Base-by-base conservation (phyloP, 1,140 invertebrate genomes). In the Glomeris maerens region DNA sequence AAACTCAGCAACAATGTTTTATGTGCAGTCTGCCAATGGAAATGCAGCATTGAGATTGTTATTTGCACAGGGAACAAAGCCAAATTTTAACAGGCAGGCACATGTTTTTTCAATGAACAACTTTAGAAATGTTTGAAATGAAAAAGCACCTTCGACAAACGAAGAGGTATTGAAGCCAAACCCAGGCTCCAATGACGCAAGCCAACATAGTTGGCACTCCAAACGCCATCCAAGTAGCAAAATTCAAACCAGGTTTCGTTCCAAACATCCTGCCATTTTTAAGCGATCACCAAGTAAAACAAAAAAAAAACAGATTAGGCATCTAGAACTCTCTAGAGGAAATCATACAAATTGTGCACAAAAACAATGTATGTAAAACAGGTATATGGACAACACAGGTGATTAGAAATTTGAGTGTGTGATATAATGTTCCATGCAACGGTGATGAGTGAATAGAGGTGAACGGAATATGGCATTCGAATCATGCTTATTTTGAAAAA, bases 31-130 rank as follows among this genome's bases (percentile, higher is more conserved):
- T 21, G 64, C 2, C 41, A 60, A 50, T 45, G 54, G 67, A 26
- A 80, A 74, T 14, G 74, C 63, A 59, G 71, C 64, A 56, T 75
- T 81, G 44, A 78, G 69, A 74, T 87, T 80, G 74, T 83, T 88
- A 50, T 73, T 75, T 49, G 79, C 75, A 64, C 87, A 88, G 62
- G 82, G 82, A 47, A 84, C 23, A 13, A 45, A 45, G 2, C 29
- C 23, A n/a, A 20, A n/a, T n/a, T 26, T 17, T 17, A 20, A 20
- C 17, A 26, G 17, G 23, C 25, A n/a, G 17, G 41, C 25, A 21
- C 5, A 5, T 7, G 20, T 42, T 17, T 42, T 42, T 42, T 44
- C 27, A 57, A 56, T n/a, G 23, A 53, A 5, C 20, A 31, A 13
- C 27, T 38, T 7, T 39, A 38, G 23, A 47, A 36, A 5, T 20